Percentiles rank a stretch among this genome's conserved stretches.
Conservation (phyloP, 2,113 vertebrate genomes). For the Corydoras sp. region DNA sequence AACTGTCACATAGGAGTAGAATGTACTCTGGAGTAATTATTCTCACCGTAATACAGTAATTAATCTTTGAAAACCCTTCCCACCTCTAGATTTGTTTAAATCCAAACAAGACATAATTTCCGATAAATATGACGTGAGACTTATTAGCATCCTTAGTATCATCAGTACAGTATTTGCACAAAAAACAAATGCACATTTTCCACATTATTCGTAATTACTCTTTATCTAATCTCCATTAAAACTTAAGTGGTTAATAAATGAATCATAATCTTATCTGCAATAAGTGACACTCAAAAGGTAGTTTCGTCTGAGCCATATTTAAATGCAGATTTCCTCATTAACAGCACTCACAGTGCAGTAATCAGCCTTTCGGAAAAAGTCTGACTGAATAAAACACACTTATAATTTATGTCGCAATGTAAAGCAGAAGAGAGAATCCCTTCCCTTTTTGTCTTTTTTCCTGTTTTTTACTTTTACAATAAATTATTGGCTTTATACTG, state of each 20-base stretch:
- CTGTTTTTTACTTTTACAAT: too few species aligned
- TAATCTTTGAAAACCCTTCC: too few species aligned
- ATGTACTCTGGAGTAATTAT: too few species aligned
- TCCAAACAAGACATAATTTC: too few species aligned
- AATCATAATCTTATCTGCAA: slow-evolving; percentile 14
- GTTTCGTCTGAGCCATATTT: slow-evolving; percentile 62
- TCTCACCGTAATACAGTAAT: too few species aligned
- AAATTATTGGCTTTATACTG: too few species aligned
- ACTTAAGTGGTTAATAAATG: slow-evolving; percentile 10
- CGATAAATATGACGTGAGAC: too few species aligned
- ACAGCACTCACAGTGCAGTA: slow-evolving; percentile 54
- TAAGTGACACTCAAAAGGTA: slow-evolving; percentile 37
- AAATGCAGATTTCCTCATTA: slow-evolving; percentile 61
- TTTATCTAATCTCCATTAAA: slow-evolving; percentile 30
- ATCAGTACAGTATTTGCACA: background rate
- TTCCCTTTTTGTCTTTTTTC: too few species aligned
- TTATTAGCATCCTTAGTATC: background rate
- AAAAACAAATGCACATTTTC: slow-evolving; percentile 13
- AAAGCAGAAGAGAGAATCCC: background rate
- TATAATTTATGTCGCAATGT: slow-evolving; percentile 5
- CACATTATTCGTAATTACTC: slow-evolving; percentile 36
- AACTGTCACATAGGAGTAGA: too few species aligned
- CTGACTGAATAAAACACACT: too few species aligned
- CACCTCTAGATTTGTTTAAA: too few species aligned
- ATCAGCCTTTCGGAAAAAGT: slow-evolving; percentile 32